These are phyloP conservation scores for Aselliscus stoliczkanus DNA, from an alignment of 2,797 vertebrate species.

Conservation along the genomic window DNA sequence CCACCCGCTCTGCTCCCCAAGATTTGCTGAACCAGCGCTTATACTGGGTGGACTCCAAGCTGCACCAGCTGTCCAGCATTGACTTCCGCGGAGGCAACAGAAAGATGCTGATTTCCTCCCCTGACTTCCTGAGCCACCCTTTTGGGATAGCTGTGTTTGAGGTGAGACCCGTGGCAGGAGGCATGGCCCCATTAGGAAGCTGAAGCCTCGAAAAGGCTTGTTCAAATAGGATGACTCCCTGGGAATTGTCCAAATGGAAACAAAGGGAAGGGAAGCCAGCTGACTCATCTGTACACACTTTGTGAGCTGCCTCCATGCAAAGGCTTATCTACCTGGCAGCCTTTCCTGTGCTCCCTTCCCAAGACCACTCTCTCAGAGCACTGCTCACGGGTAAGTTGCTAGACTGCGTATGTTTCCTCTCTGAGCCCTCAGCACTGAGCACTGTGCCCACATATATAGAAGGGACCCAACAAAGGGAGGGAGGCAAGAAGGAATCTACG, in stretches of 20 bases:
- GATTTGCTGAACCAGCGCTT: conserved; percentile 95
- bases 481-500: not conserved
- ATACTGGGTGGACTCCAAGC: conserved; percentile 99
- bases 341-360: not conserved
- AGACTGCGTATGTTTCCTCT: not conserved
- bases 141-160: conserved; percentile 96
- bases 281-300: not conserved
- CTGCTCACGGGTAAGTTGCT: not conserved
- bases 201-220: not conserved
- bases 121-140: conserved; percentile 92
- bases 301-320: not conserved
- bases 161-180: conserved; percentile 80
- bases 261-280: not conserved
- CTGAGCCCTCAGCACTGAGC: not conserved
- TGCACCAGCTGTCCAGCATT: conserved; percentile 95
- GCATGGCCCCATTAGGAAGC: not conserved
- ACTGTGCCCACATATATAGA: not conserved
- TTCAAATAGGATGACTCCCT: not conserved
- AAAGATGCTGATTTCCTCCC: conserved; percentile 92
- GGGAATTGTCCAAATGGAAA: not conserved
- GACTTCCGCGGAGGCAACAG: conserved; percentile 94
- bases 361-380: not conserved
- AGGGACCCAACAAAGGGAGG: not conserved
- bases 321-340: not conserved
- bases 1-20: conserved; percentile 67